These are phyloP conservation scores for Trissoscelio sp. DNA, from an alignment of 2,888 invertebrate species.

Conservation along the genomic window DNA sequence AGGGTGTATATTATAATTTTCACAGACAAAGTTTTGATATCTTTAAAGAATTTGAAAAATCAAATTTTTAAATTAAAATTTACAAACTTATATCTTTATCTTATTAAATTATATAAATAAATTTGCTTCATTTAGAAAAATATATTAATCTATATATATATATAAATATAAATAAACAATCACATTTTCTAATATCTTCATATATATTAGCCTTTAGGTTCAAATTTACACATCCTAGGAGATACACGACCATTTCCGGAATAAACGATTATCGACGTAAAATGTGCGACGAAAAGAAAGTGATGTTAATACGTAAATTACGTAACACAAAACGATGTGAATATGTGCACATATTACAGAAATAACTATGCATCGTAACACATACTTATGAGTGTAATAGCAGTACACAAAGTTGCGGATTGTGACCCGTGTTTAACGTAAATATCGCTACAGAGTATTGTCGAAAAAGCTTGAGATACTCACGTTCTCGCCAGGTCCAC, in stretches of 20 bases:
- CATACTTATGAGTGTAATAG: conserved; percentile 62
- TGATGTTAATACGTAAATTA: conserved; percentile 53
- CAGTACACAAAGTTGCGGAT: conserved; percentile 38
- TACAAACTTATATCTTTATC: no score
- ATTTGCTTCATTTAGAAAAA: no score
- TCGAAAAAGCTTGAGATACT: conserved; percentile 84
- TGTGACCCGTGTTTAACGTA: conserved; percentile 32
- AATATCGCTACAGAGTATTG: conserved; percentile 74
- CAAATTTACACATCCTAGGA: conserved; percentile 3
- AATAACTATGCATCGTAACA: conserved; percentile 57
- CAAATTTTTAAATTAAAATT: no score
- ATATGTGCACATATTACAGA: conserved; percentile 54
- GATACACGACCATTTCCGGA: conserved; percentile 19
- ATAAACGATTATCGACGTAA: conserved; percentile 38
- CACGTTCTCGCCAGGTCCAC: conserved; percentile 91
- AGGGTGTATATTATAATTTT: neutral
- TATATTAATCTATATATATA: no score
- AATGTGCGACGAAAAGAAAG: conserved; percentile 52
- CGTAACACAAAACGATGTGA: conserved; percentile 57
- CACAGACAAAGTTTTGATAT: neutral
- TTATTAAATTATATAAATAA: no score
- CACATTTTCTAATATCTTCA: no score
- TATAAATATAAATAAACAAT: no score
- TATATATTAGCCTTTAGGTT: no score
- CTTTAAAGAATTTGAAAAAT: no score